Conservation (phyloP, 1,140 invertebrate species). For the Teleogryllus occipitalis region DNA sequence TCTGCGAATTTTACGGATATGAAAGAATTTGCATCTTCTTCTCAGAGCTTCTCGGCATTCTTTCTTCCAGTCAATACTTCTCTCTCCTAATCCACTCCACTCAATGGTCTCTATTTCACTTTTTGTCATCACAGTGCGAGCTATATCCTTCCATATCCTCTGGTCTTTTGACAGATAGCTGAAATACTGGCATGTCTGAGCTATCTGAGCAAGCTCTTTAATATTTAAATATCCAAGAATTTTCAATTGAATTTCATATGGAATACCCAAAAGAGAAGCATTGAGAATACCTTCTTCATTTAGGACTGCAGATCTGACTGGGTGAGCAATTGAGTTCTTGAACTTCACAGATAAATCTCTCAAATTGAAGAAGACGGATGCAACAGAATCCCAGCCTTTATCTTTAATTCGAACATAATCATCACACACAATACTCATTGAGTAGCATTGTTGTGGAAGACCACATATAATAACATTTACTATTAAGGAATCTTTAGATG, state of each 20-base stretch:
- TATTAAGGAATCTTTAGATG: neutral
- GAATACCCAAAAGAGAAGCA: neutral
- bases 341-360: neutral
- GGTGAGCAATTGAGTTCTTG: neutral
- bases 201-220: neutral
- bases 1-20: too few species aligned
- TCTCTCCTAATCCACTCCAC: neutral
- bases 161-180: neutral
- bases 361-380: neutral
- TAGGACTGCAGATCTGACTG: neutral
- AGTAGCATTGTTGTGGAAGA: neutral
- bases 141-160: neutral
- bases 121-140: neutral
- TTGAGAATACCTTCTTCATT: slow-evolving; percentile 11
- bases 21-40: neutral
- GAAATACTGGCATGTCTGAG: neutral
- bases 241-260: slow-evolving; percentile 8
- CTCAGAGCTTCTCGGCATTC: neutral
- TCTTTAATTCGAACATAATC: neutral
- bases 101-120: neutral
- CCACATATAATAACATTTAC: neutral
- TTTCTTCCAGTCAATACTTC: neutral
- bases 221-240: neutral
- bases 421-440: neutral
- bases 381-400: neutral